Percentiles rank a stretch among this genome's conserved stretches.
Conservation (phyloP, 1,140 invertebrate genomes). For the Camponotus floridanus region DNA sequence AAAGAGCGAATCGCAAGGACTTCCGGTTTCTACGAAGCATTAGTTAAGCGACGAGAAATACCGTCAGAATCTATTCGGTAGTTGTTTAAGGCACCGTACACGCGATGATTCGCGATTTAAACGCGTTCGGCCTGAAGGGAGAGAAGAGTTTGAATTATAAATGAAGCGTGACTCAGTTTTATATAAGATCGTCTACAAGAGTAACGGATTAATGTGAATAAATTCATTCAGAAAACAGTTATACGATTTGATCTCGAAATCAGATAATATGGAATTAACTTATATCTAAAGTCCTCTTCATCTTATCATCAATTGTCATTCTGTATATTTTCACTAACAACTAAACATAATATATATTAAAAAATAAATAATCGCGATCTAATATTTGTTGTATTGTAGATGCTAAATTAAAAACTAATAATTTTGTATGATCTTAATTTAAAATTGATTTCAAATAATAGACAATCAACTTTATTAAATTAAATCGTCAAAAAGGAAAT, state of each 20-base stretch:
- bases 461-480: not conserved
- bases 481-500: not conserved
- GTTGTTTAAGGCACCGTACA: not conserved
- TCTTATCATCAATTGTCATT: not conserved
- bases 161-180: conserved; percentile 31
- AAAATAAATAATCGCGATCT: not conserved
- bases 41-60: not conserved
- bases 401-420: not conserved
- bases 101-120: conserved; percentile 41
- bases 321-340: not conserved
- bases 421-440: not conserved
- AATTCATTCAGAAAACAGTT: not conserved
- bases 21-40: conserved; percentile 27
- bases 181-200: not conserved
- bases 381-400: not conserved
- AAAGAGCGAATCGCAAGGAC: not conserved
- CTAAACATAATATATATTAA: not conserved
- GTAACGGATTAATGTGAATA: not conserved
- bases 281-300: not conserved
- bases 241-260: not conserved
- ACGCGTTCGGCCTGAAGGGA: not conserved
- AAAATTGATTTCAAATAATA: not conserved
- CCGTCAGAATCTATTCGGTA: not conserved
- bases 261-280: not conserved
- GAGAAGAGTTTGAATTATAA: conserved; percentile 10